Evolutionary conservation across 2,888 invertebrate species (phyloP), one percentile per base, ranked within the genome.

Genomic region (Leptarthrus brevirostris): DNA sequence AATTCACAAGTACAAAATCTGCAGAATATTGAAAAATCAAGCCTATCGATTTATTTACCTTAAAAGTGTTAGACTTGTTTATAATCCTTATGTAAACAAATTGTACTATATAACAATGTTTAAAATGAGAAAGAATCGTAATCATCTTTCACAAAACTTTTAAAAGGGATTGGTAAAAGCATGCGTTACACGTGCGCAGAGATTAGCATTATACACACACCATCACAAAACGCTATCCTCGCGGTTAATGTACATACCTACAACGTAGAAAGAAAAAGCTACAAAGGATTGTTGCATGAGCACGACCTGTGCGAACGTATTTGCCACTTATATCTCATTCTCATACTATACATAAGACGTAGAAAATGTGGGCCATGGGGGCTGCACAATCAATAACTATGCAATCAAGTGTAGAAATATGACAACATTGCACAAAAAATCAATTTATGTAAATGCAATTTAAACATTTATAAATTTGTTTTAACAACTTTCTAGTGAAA

Each of bases 311-410:
- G 69, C 69, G 52, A 69, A 52, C 69, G 69, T 69, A 69, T 69
- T 69, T 34, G 52, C 69, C 52, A 52, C 69, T 69, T 69, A 69
- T 69, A 52, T 69, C 36, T 47, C 14, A 52, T 34, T 69, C 52
- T 69, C 34, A 69, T 52, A 52, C 22, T 69, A 52, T 69, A 69
- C 52, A 69, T 69, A 69, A 69, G 52, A 14, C 69, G 69, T 52
- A 56, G 66, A 73, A 74, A 74, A 74, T 74, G 69, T 74, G 73
- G 73, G 73, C 73, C 73, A 74, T 74, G 69, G 66, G 73, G 64
- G 66, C 66, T 73, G 73, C 73, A 73, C 73, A 73, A 73, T 73
- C 73, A 73, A 73, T 73, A 73, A 73, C 54, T 64, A 73, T 73
- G 73, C 73, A 66, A 66, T 73, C 49, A 52, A 49, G 61, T 36